A percentile compares a stretch with the other conserved stretches of the same genome.
These are phyloP conservation scores for Protobothrops flavoviridis DNA, from an alignment of 2,113 vertebrate species.

Conservation along the genomic window DNA sequence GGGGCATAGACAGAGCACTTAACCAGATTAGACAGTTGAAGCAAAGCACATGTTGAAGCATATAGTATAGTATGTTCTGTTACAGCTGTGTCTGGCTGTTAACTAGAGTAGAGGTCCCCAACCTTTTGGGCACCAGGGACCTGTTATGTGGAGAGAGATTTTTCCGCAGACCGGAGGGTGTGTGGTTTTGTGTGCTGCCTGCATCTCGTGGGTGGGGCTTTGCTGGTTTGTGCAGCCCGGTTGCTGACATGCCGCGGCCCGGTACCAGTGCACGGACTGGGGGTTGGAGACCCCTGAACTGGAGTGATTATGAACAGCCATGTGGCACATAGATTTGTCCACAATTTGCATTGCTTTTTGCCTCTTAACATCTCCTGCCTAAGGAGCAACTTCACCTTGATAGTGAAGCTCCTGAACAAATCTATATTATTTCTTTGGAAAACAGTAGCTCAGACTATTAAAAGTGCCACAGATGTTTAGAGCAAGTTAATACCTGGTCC, in stretches of 20 bases:
- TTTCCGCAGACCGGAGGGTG: not conserved
- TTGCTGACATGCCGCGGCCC: too few relatives aligned
- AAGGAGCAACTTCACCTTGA: not conserved
- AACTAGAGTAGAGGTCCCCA: not conserved
- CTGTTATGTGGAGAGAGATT: too few relatives aligned
- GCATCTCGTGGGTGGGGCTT: too few relatives aligned
- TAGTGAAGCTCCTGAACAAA: not conserved
- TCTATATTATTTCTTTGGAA: not conserved
- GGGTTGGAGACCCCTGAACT: too few relatives aligned
- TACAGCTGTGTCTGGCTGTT: not conserved
- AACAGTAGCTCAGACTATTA: not conserved
- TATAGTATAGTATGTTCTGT: not conserved
- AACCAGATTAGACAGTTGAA: not conserved
- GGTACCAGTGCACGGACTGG: too few relatives aligned
- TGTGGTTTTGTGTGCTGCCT: too few relatives aligned
- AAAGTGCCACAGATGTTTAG: not conserved
- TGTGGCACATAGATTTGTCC: not conserved
- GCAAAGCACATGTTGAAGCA: not conserved
- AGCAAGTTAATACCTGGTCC: not conserved
- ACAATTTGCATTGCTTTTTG: not conserved
- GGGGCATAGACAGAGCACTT: not conserved
- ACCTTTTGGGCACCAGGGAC: too few relatives aligned
- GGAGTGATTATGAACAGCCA: not conserved
- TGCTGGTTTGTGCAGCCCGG: too few relatives aligned
- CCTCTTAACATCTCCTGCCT: not conserved